phyloP scores from a whole-genome alignment of 2,113 vertebrate species.

The Excalfactoria chinensis region DNA sequence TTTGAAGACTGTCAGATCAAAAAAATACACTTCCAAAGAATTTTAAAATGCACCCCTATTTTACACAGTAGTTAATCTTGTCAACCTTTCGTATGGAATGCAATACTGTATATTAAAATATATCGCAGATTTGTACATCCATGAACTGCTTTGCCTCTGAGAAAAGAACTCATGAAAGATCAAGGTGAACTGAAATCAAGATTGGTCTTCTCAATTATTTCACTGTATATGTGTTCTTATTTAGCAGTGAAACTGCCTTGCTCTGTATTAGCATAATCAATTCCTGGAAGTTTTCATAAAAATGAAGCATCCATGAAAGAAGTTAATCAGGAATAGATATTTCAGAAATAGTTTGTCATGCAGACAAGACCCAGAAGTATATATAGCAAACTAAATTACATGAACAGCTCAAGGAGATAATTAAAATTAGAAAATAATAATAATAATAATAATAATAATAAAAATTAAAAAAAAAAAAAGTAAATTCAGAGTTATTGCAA shows the following conservation, averaged over 20 bases:
- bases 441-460: not conserved
- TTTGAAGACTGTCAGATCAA: not conserved
- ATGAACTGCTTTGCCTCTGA: not conserved
- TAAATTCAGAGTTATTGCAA: not conserved
- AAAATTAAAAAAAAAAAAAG: not conserved
- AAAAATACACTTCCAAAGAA: not conserved
- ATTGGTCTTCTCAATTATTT: not conserved
- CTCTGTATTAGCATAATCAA: conserved; percentile 22
- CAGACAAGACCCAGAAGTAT: not conserved
- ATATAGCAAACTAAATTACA: not conserved
- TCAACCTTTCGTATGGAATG: not conserved
- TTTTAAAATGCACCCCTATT: not conserved
- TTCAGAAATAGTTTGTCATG: not conserved
- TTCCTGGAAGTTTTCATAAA: not conserved
- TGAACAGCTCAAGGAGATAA: not conserved
- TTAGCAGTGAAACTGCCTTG: not conserved
- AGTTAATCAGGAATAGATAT: not conserved
- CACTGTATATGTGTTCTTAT: not conserved
- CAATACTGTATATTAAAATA: not conserved
- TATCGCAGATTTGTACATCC: not conserved
- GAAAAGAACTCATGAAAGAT: conserved; percentile 5
- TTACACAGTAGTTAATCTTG: not conserved
- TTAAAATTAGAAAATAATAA: not conserved
- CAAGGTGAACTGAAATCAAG: not conserved
- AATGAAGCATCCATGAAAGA: not conserved